Percentiles rank a stretch among this genome's conserved stretches.
These are phyloP conservation scores for Blera fallax DNA, from an alignment of 2,888 invertebrate genomes.

Conservation along the genomic window DNA sequence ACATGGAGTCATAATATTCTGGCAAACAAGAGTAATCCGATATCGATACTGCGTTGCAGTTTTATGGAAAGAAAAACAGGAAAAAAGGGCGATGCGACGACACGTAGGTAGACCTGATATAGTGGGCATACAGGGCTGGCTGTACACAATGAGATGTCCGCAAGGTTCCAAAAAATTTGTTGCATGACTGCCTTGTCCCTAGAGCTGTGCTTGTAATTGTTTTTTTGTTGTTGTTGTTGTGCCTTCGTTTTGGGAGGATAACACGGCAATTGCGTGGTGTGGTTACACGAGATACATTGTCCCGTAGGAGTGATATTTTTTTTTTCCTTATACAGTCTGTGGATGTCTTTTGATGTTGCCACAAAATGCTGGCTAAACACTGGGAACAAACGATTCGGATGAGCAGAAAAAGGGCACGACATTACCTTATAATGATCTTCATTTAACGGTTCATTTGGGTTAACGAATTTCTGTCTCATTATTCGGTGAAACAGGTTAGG, in stretches of 20 bases:
- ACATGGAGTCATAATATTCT: slow-evolving; percentile 6
- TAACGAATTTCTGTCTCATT: slow-evolving; percentile 32
- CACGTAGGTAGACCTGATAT: slow-evolving; percentile 11
- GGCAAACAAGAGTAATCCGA: slow-evolving; percentile 17
- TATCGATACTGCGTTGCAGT: slow-evolving; percentile 1
- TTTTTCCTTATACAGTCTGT: neutral
- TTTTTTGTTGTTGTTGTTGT: neutral
- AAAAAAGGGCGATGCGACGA: neutral
- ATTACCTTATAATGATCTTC: slow-evolving; percentile 59
- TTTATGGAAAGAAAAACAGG: neutral
- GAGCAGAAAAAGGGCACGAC: slow-evolving; percentile 46
- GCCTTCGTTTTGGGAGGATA: neutral
- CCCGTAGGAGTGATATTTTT: slow-evolving; percentile 35
- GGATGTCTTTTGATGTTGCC: neutral
- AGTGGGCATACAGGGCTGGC: neutral
- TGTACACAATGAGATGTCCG: neutral
- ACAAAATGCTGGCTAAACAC: slow-evolving; percentile 30
- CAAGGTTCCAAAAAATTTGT: slow-evolving; percentile 13
- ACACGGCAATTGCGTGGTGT: slow-evolving; percentile 27
- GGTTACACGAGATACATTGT: slow-evolving; percentile 19
- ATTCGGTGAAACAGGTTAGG: slow-evolving; percentile 17
- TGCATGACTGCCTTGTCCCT: slow-evolving; percentile 25
- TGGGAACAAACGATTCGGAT: slow-evolving; percentile 20
- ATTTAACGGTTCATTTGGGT: slow-evolving; percentile 68
- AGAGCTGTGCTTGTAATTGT: slow-evolving; percentile 15